A percentile compares a stretch with the other conserved stretches of the same genome.
phyloP scores from a whole-genome alignment of 2,888 invertebrate genomes.

The Willowsia nigromaculata region DNA sequence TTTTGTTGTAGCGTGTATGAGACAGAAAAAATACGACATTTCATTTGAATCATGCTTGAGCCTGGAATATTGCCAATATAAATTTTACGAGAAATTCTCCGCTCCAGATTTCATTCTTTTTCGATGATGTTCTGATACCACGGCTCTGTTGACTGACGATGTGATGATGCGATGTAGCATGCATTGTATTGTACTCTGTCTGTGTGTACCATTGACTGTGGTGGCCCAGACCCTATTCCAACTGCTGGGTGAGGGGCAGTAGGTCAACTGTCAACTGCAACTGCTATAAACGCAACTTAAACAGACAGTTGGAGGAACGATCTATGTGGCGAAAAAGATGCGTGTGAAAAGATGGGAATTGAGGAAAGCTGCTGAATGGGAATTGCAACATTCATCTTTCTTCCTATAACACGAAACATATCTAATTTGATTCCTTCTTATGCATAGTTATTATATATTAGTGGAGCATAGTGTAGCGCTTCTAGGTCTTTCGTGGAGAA shows the following conservation, averaged over 20 bases:
- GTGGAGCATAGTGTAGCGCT: not conserved
- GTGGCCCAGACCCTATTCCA: conserved; percentile 66
- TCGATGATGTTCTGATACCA: conserved; percentile 26
- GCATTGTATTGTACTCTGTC: not conserved
- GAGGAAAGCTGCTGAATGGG: conserved; percentile 31
- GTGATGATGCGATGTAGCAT: not conserved
- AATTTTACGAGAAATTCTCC: conserved; percentile 66
- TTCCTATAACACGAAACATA: not conserved
- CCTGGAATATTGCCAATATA: conserved; percentile 71
- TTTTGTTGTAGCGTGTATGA: not conserved
- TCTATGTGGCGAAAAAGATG: conserved; percentile 20
- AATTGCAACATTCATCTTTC: conserved; percentile 44
- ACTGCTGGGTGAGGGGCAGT: conserved; percentile 60
- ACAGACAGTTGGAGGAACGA: not conserved
- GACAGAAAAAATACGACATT: conserved; percentile 41
- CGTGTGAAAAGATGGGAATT: conserved; percentile 26
- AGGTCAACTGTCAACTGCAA: conserved; percentile 67
- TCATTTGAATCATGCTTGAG: conserved; percentile 64
- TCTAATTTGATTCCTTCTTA: not conserved
- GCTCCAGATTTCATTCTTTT: conserved; percentile 68
- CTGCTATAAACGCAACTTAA: conserved; percentile 31
- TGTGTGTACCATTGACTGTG: not conserved
- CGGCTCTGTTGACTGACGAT: not conserved
- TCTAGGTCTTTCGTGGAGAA: not conserved
- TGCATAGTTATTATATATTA: not conserved